phyloP scores from a whole-genome alignment of 2,797 vertebrate species.

The Rhynchonycteris naso region DNA sequence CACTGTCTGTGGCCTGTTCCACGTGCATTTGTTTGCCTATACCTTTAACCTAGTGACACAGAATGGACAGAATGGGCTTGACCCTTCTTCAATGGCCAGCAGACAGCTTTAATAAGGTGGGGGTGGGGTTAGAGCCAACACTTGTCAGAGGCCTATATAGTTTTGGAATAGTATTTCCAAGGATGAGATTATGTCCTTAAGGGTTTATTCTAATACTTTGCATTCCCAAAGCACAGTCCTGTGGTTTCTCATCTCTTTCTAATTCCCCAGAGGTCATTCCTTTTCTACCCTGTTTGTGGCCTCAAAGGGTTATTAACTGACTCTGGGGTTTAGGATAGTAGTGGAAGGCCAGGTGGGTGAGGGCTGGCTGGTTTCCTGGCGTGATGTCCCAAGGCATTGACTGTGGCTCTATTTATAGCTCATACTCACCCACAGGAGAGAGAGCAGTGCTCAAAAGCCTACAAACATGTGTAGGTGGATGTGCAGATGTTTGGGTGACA shows the following conservation, averaged over 20 bases:
- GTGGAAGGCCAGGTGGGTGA: background rate
- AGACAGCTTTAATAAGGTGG: background rate
- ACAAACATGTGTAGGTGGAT: background rate
- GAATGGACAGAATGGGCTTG: background rate
- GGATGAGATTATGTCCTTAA: slow-evolving; percentile 59
- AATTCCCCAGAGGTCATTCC: background rate
- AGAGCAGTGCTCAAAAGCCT: background rate
- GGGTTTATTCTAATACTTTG: slow-evolving; percentile 66
- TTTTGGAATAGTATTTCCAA: slow-evolving; percentile 44
- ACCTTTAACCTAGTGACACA: slow-evolving; percentile 6
- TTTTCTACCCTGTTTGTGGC: slow-evolving; percentile 4
- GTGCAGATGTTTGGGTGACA: background rate
- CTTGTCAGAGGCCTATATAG: background rate
- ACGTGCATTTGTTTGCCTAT: background rate
- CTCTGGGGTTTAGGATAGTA: background rate
- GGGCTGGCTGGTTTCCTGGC: background rate
- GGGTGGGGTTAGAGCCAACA: background rate
- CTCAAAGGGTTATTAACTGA: background rate
- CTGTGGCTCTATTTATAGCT: background rate
- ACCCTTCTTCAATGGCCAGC: background rate
- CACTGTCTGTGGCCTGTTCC: background rate
- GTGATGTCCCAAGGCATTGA: background rate
- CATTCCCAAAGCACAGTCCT: slow-evolving; percentile 29
- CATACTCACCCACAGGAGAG: background rate
- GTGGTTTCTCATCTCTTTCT: slow-evolving; percentile 33